phyloP scores from a whole-genome alignment of 2,797 vertebrate genomes.

The Chelon auratus region DNA sequence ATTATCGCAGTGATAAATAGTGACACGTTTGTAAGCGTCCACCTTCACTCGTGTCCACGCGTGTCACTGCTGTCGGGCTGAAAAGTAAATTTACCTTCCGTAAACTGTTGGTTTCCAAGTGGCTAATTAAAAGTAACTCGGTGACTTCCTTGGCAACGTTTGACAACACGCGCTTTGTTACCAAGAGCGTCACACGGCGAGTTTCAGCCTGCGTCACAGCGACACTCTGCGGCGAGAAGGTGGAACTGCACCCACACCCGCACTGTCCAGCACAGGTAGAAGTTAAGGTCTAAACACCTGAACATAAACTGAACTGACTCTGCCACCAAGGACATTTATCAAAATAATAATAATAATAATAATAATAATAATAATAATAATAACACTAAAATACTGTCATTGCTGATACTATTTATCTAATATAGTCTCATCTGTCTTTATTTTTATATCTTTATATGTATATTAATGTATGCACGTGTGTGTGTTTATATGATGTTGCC shows the following conservation, averaged over 20 bases:
- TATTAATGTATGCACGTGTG: too few relatives aligned
- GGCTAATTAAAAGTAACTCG: slow-evolving; percentile 26
- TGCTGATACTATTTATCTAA: too few relatives aligned
- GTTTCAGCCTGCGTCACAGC: slow-evolving; percentile 29
- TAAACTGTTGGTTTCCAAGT: neutral
- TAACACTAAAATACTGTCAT: too few relatives aligned
- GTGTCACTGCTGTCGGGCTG: neutral
- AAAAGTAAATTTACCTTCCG: slow-evolving; percentile 35
- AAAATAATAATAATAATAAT: too few relatives aligned
- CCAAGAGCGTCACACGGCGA: slow-evolving; percentile 51
- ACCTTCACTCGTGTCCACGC: fast-evolving
- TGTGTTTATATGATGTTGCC: too few relatives aligned
- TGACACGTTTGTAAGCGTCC: neutral
- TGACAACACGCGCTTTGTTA: slow-evolving; percentile 73
- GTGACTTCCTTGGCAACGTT: slow-evolving; percentile 82
- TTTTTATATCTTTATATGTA: too few relatives aligned
- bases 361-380: too few relatives aligned
- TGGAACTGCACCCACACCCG: neutral
- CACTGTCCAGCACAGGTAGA: too few relatives aligned
- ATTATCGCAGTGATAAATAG: neutral
- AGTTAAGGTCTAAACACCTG: too few relatives aligned
- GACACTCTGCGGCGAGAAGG: slow-evolving; percentile 21
- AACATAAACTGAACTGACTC: too few relatives aligned
- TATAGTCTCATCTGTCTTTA: too few relatives aligned
- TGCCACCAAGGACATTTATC: too few relatives aligned